phyloP scores from a whole-genome alignment of 2,113 vertebrate species.

The Otolemur garnettii region DNA sequence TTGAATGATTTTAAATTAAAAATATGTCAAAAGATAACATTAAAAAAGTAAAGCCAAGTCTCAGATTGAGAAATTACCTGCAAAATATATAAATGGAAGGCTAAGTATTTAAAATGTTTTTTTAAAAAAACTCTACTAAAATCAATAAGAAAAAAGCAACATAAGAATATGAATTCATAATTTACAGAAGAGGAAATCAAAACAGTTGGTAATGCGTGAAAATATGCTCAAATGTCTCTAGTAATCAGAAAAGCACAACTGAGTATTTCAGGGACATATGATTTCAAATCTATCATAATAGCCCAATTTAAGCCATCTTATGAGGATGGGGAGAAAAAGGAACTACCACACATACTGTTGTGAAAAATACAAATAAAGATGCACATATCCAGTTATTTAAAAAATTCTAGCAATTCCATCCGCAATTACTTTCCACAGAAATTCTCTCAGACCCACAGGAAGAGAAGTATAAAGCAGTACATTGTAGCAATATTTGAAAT shows the following conservation, averaged over 20 bases:
- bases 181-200: not conserved
- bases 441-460: not conserved
- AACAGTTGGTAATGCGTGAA: not conserved
- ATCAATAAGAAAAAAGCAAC: not conserved
- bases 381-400: not conserved
- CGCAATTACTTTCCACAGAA: not conserved
- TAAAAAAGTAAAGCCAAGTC: not conserved
- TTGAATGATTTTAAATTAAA: slow-evolving; percentile 18
- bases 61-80: not conserved
- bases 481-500: not conserved
- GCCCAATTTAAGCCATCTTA: not conserved
- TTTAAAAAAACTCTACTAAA: not conserved
- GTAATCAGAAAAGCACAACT: not conserved
- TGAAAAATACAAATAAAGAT: not conserved
- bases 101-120: not conserved
- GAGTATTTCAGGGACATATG: not conserved
- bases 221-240: not conserved
- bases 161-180: not conserved
- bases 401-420: not conserved
- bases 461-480: not conserved
- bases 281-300: not conserved
- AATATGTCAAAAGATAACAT: not conserved
- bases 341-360: not conserved
- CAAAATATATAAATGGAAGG: slow-evolving; percentile 13
- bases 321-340: not conserved